phyloP scores from a whole-genome alignment of 2,113 vertebrate species.

The Amphiprion ocellaris region DNA sequence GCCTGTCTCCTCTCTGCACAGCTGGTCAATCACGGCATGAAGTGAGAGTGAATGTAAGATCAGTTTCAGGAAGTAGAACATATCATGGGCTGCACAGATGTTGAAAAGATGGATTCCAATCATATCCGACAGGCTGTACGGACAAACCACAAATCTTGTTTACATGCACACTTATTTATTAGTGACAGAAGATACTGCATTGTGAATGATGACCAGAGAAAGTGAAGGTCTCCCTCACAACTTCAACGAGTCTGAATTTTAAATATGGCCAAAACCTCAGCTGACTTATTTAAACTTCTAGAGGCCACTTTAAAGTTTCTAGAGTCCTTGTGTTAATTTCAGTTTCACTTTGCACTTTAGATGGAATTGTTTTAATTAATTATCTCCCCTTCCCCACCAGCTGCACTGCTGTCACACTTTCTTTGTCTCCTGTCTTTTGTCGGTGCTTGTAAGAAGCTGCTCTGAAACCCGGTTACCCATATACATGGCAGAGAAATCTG shows the following conservation, averaged over 20 bases:
- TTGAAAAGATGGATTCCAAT: neutral
- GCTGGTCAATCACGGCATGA: neutral
- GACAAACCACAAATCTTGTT: slow-evolving; percentile 2
- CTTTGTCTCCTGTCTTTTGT: slow-evolving; percentile 1
- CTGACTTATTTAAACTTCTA: slow-evolving; percentile 29
- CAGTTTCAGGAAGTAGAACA: no score
- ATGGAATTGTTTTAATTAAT: slow-evolving; percentile 29
- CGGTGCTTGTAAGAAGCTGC: neutral
- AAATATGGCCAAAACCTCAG: slow-evolving; percentile 20
- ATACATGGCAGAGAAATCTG: neutral
- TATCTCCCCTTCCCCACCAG: slow-evolving; percentile 21
- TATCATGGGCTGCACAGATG: neutral
- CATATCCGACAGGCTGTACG: neutral
- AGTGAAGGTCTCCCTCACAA: neutral
- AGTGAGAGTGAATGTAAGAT: neutral
- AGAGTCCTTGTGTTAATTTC: slow-evolving; percentile 28
- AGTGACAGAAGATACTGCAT: no score
- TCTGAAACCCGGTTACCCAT: neutral
- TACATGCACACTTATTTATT: slow-evolving; percentile 4
- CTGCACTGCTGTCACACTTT: slow-evolving; percentile 7
- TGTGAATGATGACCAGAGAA: neutral
- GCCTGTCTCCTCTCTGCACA: neutral
- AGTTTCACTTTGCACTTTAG: slow-evolving; percentile 20
- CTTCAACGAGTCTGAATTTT: slow-evolving; percentile 4
- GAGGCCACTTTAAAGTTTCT: slow-evolving; percentile 32